These are phyloP conservation scores for Syrista parreyssii DNA, from an alignment of 2,888 invertebrate genomes.

Conservation along the genomic window DNA sequence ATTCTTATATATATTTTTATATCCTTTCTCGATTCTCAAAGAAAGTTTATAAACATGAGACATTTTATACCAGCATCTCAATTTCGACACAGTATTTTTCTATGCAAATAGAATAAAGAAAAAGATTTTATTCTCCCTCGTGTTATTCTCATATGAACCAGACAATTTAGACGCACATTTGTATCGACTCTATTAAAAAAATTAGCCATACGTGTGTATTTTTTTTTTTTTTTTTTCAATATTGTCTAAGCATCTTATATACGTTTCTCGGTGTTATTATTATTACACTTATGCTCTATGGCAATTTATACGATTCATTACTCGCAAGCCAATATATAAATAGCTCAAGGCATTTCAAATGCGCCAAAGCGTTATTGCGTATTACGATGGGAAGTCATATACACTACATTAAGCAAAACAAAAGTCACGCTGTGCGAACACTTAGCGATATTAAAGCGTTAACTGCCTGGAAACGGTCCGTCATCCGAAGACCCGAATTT, in stretches of 20 bases:
- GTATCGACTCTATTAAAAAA: background rate
- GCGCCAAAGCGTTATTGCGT: background rate
- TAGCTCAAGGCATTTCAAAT: background rate
- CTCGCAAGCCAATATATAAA: background rate
- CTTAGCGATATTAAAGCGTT: conserved; percentile 33
- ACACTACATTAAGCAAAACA: conserved; percentile 16
- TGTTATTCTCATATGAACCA: background rate
- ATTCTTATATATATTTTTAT: background rate
- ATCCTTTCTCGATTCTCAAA: background rate
- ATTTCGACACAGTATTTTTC: background rate
- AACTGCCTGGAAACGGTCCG: conserved; percentile 30
- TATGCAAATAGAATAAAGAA: background rate
- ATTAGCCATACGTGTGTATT: background rate
- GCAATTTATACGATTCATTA: background rate
- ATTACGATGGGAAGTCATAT: background rate
- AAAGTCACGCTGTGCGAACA: conserved; percentile 19
- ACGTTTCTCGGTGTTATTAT: background rate
- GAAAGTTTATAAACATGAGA: background rate
- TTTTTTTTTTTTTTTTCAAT: too few relatives aligned
- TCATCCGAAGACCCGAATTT: conserved; percentile 23
- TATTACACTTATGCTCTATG: background rate
- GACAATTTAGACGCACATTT: too few relatives aligned
- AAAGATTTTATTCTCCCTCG: background rate
- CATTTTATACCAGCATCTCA: background rate
- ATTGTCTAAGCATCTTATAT: background rate